Evolutionary conservation across 2,797 vertebrate genomes (phyloP), one percentile per base, ranked within the genome.

Genomic region (Pterois miles): DNA sequence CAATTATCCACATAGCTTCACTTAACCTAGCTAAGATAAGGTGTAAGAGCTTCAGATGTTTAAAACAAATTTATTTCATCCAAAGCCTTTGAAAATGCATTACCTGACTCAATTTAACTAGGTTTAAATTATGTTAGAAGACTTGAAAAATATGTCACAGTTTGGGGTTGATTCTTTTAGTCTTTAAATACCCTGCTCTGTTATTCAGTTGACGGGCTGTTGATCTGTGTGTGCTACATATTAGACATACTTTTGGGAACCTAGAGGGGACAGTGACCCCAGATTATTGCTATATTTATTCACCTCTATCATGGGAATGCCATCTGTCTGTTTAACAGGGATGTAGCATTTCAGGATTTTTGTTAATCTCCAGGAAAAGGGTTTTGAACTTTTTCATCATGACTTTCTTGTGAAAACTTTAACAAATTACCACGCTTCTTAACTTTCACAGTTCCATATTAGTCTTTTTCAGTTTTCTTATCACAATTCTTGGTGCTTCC

Each of bases 261-360:
- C 65, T 65, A 68, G 59, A 64, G 43, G 46, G 72, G 72, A 80
- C 48, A 71, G 57, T 80, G 81, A 88, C 83, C 74, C 76, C 43
- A 69, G 60, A 86, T 70, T 77, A 52, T 25, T 77, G 56, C 84
- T 89, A 80, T 88, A 89, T 89, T 83, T 91, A 85, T 77, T 84
- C 83, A 56, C 58, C 74, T 82, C 71, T 78, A 59, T 74, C 77
- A 66, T 71, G 83, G 79, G 75, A 86, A 65, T 79, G 63, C 58
- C 59, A 58, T 23, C 65, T 78, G 65, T 65, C 43, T 82, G 25
- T 58, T 76, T 57, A 52, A 72, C 56, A 63, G 29, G 27, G 36
- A 66, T 68, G 43, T 43, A 33, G 38, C 31, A 57, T 81, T 79
- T 81, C n/a, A 64, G 64, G 40, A 71, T 63, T 80, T 77, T 56